These are phyloP conservation scores for Spea multiplicata DNA, from an alignment of 2,113 vertebrate species.

Conservation along the genomic window DNA sequence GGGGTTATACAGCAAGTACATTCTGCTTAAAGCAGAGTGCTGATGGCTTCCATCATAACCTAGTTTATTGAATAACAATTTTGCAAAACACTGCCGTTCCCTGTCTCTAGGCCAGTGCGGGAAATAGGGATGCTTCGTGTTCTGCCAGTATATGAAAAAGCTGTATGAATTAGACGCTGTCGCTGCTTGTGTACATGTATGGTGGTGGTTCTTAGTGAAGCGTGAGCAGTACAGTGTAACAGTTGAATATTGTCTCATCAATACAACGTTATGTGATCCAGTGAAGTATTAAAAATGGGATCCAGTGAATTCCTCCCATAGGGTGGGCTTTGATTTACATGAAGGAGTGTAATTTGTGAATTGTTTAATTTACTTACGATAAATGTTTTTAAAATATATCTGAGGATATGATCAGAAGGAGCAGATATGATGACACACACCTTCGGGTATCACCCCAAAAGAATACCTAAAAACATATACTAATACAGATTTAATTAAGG, in stretches of 20 bases:
- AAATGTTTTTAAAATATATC: too few relatives aligned
- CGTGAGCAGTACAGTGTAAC: slow-evolving; percentile 20
- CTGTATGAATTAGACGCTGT: slow-evolving; percentile 7
- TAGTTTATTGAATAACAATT: not conserved
- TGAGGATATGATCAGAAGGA: too few relatives aligned
- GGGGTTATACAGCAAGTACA: slow-evolving; percentile 8
- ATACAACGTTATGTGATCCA: not conserved
- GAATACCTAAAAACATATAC: too few relatives aligned
- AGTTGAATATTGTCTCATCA: not conserved
- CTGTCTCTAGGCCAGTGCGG: not conserved
- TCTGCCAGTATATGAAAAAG: not conserved
- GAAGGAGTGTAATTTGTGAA: too few relatives aligned
- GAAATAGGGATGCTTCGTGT: not conserved
- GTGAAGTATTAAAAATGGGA: not conserved
- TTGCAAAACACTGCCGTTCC: slow-evolving; percentile 11
- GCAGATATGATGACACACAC: too few relatives aligned
- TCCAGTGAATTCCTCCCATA: not conserved
- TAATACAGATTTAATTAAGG: too few relatives aligned
- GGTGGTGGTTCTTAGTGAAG: slow-evolving; percentile 17
- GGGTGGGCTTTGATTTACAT: too few relatives aligned
- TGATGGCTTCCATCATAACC: slow-evolving; percentile 2
- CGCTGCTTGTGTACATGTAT: slow-evolving; percentile 17
- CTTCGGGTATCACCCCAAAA: too few relatives aligned
- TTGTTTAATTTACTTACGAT: too few relatives aligned
- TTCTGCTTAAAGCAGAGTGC: slow-evolving; percentile 1